Conservation (phyloP, 2,113 vertebrate genomes). For the Cygnus buccinator region DNA sequence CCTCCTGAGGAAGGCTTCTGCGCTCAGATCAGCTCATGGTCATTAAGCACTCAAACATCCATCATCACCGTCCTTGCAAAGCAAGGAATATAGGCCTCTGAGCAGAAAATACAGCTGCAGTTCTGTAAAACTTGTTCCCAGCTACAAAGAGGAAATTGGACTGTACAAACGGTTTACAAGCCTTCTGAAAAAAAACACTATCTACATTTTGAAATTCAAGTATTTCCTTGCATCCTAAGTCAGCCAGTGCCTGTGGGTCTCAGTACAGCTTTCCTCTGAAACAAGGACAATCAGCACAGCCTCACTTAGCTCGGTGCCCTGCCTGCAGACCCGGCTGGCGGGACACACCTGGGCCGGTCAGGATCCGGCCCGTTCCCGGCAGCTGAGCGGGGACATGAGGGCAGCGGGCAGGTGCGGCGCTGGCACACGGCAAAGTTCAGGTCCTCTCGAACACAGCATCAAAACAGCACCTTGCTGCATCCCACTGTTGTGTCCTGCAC, state of each 20-base stretch:
- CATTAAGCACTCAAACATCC: not conserved
- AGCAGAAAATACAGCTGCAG: not conserved
- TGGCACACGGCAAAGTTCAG: not conserved
- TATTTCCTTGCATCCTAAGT: not conserved
- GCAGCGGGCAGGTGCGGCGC: rapidly evolving
- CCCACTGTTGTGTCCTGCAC: rapidly evolving
- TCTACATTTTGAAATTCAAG: not conserved
- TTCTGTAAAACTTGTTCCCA: not conserved
- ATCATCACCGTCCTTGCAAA: not conserved
- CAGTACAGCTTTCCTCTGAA: not conserved
- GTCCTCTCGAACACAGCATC: not conserved
- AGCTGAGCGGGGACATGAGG: not conserved
- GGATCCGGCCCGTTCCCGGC: not conserved
- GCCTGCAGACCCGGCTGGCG: too few species aligned
- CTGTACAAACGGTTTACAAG: rapidly evolving
- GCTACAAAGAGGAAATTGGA: not conserved
- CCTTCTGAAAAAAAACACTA: not conserved
- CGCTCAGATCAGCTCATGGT: not conserved
- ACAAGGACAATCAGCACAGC: not conserved
- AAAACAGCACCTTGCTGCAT: not conserved
- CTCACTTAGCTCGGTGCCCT: rapidly evolving
- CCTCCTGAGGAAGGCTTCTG: not conserved
- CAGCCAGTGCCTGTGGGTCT: not conserved
- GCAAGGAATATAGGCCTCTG: not conserved
- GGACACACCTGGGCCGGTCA: rapidly evolving